These are phyloP conservation scores for Prochilodus magdalenae DNA, from an alignment of 2,113 vertebrate genomes.

Conservation along the genomic window DNA sequence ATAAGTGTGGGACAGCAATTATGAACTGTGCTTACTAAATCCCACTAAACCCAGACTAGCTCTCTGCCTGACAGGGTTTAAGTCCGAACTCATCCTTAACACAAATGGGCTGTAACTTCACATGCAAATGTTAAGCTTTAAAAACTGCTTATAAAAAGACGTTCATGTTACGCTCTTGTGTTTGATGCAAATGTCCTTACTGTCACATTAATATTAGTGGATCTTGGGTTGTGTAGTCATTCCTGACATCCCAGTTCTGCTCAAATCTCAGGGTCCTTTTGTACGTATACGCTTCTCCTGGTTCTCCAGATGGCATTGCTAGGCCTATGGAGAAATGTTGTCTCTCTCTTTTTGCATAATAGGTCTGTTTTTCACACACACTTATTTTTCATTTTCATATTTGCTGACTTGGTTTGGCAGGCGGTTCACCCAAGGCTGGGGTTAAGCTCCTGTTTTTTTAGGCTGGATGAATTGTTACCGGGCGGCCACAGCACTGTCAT, in stretches of 20 bases:
- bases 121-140: neutral
- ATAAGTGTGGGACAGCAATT: constrained; percentile 68
- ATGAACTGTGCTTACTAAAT: constrained; percentile 43
- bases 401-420: constrained; percentile 21
- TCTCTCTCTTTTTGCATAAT: constrained; percentile 13
- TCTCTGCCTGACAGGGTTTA: neutral
- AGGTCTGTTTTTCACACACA: neutral
- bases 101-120: neutral
- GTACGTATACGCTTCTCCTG: neutral
- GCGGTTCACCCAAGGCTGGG: constrained; percentile 18
- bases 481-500: constrained; percentile 5
- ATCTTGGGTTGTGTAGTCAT: neutral
- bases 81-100: neutral
- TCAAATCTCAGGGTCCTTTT: neutral
- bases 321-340: neutral
- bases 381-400: constrained; percentile 1
- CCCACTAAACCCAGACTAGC: neutral
- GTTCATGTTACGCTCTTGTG: neutral
- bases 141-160: neutral
- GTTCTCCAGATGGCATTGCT: neutral
- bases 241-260: neutral
- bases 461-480: constrained; percentile 22
- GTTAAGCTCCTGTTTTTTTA: constrained; percentile 32
- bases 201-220: too few species aligned
- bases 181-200: neutral